Evolutionary conservation across 2,797 vertebrate species (phyloP), one percentile per base, ranked within the genome.

Genomic region (Centroberyx gerrardi): DNA sequence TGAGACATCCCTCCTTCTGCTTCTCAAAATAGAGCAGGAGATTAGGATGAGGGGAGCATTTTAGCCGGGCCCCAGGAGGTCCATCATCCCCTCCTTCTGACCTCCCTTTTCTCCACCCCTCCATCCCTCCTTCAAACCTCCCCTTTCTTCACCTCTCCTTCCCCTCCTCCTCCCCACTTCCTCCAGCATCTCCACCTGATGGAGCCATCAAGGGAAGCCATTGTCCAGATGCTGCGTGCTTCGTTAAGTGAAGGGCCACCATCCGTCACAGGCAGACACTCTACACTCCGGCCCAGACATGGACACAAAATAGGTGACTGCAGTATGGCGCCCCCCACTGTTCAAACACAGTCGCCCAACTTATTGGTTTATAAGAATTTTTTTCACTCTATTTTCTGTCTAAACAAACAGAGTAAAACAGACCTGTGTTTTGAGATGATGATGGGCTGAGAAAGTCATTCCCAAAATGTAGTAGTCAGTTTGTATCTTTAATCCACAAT

Each of bases 191-290:
- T 74, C 62, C 72, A 86, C 66, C 83, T 88, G 81, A 89, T 91
- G 78, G 84, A 92, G 87, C 75, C 85, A 79, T 93, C 90, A 53
- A 59, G 78, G 80, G 81, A 80, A 87, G 88, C 85, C 74, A 69
- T 65, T 75, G 74, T 87, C 74, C 80, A 70, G 62, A 62, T 49
- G 79, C 56, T 62, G 46, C 66, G 79, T 60, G 78, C 72, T 81
- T 80, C 38, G 56, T 68, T 67, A 53, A 42, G 53, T 53, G 6
- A 55, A 46, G 62, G 70, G 53, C 40, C 63, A 48, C 62, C 54
- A 90, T 90, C 87, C 75, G 70, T 90, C 87, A 87, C 48, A 33
- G 38, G 15, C 66, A 70, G 78, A 81, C 63, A 53, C 74, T 62
- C 42, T 36, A 80, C 61, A 51, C 74, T 62, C 31, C 22, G 9